Conservation (phyloP, 92 coral and sea anemone species). For the Epizoanthus illoricatus region DNA sequence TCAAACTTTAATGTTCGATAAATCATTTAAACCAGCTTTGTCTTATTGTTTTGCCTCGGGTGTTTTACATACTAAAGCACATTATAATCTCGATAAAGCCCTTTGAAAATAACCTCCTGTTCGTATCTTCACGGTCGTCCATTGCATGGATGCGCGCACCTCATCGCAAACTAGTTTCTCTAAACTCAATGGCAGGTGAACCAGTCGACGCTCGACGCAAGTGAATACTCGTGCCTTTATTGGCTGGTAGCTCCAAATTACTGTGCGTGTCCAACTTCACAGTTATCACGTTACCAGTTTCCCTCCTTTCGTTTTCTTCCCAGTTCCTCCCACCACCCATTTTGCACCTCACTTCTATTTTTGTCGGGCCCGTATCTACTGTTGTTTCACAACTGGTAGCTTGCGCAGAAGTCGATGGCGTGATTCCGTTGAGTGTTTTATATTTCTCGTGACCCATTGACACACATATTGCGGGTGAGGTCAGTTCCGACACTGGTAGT, state of each 20-base stretch:
- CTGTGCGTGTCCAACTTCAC: slow-evolving; percentile 71
- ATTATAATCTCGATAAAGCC: too few species aligned
- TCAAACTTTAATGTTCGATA: too few species aligned
- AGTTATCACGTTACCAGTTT: slow-evolving; percentile 63
- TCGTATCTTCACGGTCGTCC: too few species aligned
- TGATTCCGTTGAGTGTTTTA: not conserved
- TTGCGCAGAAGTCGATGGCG: not conserved
- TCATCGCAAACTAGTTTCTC: slow-evolving; percentile 5
- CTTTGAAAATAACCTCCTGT: too few species aligned
- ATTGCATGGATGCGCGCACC: not conserved
- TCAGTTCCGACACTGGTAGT: not conserved
- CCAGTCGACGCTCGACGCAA: slow-evolving; percentile 82
- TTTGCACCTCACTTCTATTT: slow-evolving; percentile 27
- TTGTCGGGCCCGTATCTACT: not conserved
- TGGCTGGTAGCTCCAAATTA: slow-evolving; percentile 61
- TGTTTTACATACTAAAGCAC: too few species aligned
- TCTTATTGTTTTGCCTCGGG: too few species aligned
- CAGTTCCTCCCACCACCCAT: not conserved
- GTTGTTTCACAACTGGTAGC: not conserved
- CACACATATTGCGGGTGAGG: slow-evolving; percentile 4
- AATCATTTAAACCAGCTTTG: too few species aligned
- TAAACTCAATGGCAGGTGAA: slow-evolving; percentile 61
- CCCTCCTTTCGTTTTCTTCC: slow-evolving; percentile 20
- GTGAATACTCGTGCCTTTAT: slow-evolving; percentile 46
- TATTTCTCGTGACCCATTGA: slow-evolving; percentile 18